Evolutionary conservation across 2,113 vertebrate species (phyloP).

Genomic region (Clarias gariepinus): DNA sequence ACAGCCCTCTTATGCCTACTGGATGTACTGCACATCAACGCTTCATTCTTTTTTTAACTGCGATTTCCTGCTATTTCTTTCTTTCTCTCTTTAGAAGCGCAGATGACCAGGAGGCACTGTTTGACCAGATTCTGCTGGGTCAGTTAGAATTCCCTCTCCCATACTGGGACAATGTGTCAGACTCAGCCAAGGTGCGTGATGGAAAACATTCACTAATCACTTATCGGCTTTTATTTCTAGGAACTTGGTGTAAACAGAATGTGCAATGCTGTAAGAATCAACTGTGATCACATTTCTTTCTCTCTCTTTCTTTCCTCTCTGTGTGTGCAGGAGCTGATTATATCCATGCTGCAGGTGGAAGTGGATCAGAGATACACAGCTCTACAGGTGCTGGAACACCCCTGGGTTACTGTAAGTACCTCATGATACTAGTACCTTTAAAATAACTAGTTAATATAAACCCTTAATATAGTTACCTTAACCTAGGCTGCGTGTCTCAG

Average conservation of each 20-base stretch:
- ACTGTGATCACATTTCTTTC: too few species aligned
- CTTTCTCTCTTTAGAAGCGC: constrained; percentile 71
- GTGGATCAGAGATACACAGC: constrained; percentile 89
- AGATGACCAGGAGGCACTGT: constrained; percentile 91
- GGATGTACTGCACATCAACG: not conserved
- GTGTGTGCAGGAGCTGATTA: constrained; percentile 84
- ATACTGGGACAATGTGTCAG: constrained; percentile 94
- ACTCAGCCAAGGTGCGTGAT: constrained; percentile 86
- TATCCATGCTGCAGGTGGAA: constrained; percentile 90
- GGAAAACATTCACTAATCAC: not conserved
- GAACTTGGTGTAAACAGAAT: not conserved
- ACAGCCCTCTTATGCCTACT: not conserved
- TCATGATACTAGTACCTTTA: not conserved
- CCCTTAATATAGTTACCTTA: not conserved
- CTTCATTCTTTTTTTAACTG: constrained; percentile 35
- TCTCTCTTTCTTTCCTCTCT: too few species aligned
- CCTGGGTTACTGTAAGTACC: constrained; percentile 95
- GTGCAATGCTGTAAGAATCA: not conserved
- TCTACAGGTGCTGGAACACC: constrained; percentile 89
- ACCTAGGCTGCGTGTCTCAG: not conserved
- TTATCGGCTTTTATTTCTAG: not conserved
- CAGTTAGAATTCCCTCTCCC: constrained; percentile 91
- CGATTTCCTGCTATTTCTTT: not conserved
- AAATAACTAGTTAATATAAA: not conserved
- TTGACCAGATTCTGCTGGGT: constrained; percentile 92